These are phyloP conservation scores for Mystacides longicornis DNA, from an alignment of 2,888 invertebrate genomes.

Conservation along the genomic window DNA sequence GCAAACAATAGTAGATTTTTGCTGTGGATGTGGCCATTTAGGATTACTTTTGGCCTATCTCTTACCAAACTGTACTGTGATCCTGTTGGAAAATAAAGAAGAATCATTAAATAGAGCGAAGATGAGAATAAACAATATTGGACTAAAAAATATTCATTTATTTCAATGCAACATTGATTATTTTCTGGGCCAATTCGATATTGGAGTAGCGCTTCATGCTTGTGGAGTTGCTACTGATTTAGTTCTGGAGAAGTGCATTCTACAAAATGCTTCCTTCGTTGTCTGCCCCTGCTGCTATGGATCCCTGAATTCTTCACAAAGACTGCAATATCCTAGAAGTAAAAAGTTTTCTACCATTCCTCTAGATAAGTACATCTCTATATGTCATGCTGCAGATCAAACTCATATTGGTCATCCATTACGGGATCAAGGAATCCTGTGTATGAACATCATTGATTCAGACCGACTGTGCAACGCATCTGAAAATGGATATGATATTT, in stretches of 20 bases:
- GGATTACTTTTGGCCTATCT: conserved; percentile 78
- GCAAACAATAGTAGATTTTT: conserved; percentile 83
- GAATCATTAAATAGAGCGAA: conserved; percentile 72
- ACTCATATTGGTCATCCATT: conserved; percentile 69
- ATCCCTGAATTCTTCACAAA: conserved; percentile 71
- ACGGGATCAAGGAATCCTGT: conserved; percentile 68
- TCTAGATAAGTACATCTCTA: conserved; percentile 62
- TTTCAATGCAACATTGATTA: conserved; percentile 89
- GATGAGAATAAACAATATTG: conserved; percentile 57
- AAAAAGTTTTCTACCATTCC: conserved; percentile 44
- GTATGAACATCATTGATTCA: conserved; percentile 85
- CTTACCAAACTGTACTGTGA: conserved; percentile 68
- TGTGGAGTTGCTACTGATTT: conserved; percentile 94
- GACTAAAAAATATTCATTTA: conserved; percentile 66
- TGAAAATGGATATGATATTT: conserved; percentile 67
- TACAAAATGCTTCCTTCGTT: conserved; percentile 72
- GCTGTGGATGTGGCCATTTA: conserved; percentile 89
- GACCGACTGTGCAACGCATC: conserved; percentile 72
- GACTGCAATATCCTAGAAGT: conserved; percentile 78
- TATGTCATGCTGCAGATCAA: conserved; percentile 90
- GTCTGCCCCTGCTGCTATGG: conserved; percentile 95
- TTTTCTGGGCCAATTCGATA: conserved; percentile 70
- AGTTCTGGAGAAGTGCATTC: conserved; percentile 76
- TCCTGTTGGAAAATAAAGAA: conserved; percentile 88
- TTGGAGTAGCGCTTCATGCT: conserved; percentile 86